Conservation (phyloP, 53 echinoderm and acorn worm species). For the Glandiceps talaboti region DNA sequence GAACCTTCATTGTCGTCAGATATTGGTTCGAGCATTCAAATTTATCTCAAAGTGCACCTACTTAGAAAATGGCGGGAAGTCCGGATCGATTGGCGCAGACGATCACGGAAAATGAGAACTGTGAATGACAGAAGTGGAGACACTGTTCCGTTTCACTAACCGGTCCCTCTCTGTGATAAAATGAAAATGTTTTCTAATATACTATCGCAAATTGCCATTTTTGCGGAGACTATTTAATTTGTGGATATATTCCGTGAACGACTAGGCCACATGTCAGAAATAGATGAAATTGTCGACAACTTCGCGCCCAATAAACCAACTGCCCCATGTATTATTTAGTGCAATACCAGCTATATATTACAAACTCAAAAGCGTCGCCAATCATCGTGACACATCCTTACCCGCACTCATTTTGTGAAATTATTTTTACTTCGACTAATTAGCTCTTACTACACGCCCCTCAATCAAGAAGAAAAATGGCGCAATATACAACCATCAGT, state of each 20-base stretch:
- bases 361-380: not conserved
- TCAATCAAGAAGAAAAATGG: too few species aligned
- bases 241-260: not conserved
- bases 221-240: not conserved
- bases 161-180: not conserved
- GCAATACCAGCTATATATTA: not conserved
- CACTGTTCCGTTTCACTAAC: not conserved
- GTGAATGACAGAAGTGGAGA: not conserved
- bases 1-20: too few species aligned
- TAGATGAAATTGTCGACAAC: not conserved
- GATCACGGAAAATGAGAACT: not conserved
- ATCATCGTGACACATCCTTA: not conserved
- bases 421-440: not conserved
- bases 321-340: not conserved
- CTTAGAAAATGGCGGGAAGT: too few species aligned
- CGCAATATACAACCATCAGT: too few species aligned
- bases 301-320: not conserved
- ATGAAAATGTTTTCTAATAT: not conserved
- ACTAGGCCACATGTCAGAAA: not conserved
- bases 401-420: not conserved
- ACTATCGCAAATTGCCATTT: not conserved
- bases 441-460: not conserved
- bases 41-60: too few species aligned
- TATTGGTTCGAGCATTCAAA: too few species aligned
- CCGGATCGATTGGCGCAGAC: too few species aligned